These are phyloP conservation scores for Norana najaformis DNA, from an alignment of 2,888 invertebrate species.

Conservation along the genomic window DNA sequence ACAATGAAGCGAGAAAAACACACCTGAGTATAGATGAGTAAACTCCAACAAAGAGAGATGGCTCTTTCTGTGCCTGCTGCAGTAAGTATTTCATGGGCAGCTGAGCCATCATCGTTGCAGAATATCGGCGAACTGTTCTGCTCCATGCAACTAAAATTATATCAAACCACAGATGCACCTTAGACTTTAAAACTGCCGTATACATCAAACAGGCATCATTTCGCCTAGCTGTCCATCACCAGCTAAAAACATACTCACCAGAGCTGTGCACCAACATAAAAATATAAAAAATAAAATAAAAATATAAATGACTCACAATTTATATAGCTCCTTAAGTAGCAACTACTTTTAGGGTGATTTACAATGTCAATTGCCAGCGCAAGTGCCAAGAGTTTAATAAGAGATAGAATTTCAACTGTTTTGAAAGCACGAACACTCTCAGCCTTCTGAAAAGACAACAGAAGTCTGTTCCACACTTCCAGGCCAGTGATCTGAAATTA, in stretches of 20 bases:
- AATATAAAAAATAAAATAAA: background rate
- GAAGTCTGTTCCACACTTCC: too few species aligned
- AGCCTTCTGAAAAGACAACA: too few species aligned
- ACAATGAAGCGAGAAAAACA: background rate
- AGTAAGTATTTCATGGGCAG: constrained; percentile 90
- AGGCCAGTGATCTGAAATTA: too few species aligned
- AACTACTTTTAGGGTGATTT: too few species aligned
- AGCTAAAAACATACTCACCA: background rate
- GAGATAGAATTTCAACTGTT: too few species aligned
- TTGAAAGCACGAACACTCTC: too few species aligned
- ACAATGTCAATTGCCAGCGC: too few species aligned
- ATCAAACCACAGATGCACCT: background rate
- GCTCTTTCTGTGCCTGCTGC: constrained; percentile 88
- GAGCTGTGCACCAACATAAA: too few species aligned
- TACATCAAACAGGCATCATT: background rate
- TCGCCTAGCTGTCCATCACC: background rate
- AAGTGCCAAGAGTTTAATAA: too few species aligned
- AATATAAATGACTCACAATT: background rate
- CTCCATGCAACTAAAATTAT: constrained; percentile 2
- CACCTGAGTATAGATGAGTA: constrained; percentile 82
- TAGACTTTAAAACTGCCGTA: too few species aligned
- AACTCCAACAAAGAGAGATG: constrained; percentile 82
- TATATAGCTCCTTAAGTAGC: too few species aligned
- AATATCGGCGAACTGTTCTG: constrained; percentile 65
- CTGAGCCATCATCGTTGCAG: constrained; percentile 83